Conservation (phyloP, 1,140 invertebrate species). For the Drosophila prosaltans region DNA sequence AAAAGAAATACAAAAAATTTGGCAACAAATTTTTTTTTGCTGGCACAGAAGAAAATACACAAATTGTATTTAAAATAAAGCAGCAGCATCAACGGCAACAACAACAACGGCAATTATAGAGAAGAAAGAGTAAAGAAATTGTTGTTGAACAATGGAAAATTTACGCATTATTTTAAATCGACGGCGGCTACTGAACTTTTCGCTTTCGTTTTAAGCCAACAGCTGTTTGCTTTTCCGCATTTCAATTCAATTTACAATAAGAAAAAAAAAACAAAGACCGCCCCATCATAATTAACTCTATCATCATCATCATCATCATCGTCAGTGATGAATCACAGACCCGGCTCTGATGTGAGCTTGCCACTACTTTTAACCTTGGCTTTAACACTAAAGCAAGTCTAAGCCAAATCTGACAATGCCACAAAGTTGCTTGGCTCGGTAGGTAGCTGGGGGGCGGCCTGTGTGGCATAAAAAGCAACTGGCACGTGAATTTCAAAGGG, state of each 20-base stretch:
- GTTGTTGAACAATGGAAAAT: slow-evolving; percentile 44
- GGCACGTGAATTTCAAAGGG: slow-evolving; percentile 42
- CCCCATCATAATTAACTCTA: not conserved
- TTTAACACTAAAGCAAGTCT: slow-evolving; percentile 48
- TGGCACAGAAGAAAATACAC: slow-evolving; percentile 19
- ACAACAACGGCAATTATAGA: not conserved
- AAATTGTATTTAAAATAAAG: slow-evolving; percentile 39
- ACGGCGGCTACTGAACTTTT: slow-evolving; percentile 67
- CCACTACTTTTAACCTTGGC: slow-evolving; percentile 47
- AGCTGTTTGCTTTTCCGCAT: slow-evolving; percentile 58
- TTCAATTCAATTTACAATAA: slow-evolving; percentile 39
- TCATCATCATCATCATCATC: not conserved
- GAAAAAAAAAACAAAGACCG: slow-evolving; percentile 19
- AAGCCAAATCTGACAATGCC: slow-evolving; percentile 35
- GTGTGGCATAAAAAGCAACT: slow-evolving; percentile 43
- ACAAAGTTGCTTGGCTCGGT: slow-evolving; percentile 2
- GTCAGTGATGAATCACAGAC: slow-evolving; percentile 39
- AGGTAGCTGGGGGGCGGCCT: slow-evolving; percentile 37
- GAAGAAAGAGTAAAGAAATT: slow-evolving; percentile 29
- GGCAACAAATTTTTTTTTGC: slow-evolving; percentile 42
- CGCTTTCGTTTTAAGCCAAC: slow-evolving; percentile 48
- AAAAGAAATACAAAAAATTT: slow-evolving; percentile 49
- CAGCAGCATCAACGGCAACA: slow-evolving; percentile 8
- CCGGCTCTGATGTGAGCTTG: not conserved
- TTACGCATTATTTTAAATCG: slow-evolving; percentile 51